These are phyloP conservation scores for Phoeniculus purpureus DNA, from an alignment of 2,797 vertebrate species.

Conservation along the genomic window DNA sequence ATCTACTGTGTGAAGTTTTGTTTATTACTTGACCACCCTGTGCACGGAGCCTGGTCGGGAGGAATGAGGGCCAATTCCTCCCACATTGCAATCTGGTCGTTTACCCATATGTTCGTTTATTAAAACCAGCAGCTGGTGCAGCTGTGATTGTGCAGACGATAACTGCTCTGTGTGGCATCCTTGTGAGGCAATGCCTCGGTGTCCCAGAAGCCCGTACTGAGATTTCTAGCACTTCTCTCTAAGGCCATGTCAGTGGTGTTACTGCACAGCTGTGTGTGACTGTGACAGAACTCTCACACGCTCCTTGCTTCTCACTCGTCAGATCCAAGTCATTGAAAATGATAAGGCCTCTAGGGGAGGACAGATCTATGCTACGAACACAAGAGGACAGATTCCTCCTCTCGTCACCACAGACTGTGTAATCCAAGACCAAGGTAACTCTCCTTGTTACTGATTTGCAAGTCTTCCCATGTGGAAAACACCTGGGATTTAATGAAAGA, in stretches of 20 bases:
- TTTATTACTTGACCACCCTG: neutral
- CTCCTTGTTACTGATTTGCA: neutral
- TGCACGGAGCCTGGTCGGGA: neutral
- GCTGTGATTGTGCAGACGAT: neutral
- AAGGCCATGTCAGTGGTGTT: neutral
- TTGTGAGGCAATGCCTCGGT: neutral
- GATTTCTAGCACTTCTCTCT: neutral
- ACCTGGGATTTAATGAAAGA: neutral
- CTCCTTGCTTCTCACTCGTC: conserved; percentile 27
- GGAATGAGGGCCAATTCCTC: neutral
- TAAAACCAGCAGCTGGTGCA: neutral
- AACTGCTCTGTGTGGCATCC: neutral
- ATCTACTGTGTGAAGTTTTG: neutral
- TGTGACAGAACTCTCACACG: neutral
- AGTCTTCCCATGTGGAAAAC: neutral
- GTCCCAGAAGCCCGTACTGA: neutral
- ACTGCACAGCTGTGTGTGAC: neutral
- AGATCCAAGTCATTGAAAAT: conserved; percentile 94
- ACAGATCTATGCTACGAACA: conserved; percentile 86
- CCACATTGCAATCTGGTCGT: neutral
- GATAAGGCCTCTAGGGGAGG: conserved; percentile 85
- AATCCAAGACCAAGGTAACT: conserved; percentile 94
- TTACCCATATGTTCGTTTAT: neutral
- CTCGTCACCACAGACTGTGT: conserved; percentile 93
- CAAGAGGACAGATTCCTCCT: conserved; percentile 92